Percentiles rank a stretch among this genome's conserved stretches.
These are phyloP conservation scores for Nymphicus hollandicus DNA, from an alignment of 2,113 vertebrate species.

Conservation along the genomic window DNA sequence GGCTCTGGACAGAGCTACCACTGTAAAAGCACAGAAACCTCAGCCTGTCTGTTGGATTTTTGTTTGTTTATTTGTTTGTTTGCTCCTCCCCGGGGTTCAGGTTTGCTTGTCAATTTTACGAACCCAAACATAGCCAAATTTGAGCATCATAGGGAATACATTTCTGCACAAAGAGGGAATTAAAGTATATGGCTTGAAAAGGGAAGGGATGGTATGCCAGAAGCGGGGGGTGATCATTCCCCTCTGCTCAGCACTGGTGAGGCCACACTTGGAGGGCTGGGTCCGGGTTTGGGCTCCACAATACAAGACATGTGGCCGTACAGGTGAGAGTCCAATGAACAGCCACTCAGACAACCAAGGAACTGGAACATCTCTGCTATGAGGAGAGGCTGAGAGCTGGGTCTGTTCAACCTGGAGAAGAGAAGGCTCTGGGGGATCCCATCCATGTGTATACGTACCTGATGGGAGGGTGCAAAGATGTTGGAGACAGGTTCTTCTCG, in stretches of 20 bases:
- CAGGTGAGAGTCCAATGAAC: background rate
- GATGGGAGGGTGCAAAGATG: background rate
- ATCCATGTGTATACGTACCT: background rate
- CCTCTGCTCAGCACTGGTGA: background rate
- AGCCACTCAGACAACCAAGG: too few relatives aligned
- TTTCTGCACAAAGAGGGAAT: background rate
- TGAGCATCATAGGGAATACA: background rate
- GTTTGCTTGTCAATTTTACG: background rate
- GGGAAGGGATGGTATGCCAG: background rate
- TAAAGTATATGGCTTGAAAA: background rate
- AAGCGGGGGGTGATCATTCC: background rate
- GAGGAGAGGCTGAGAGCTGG: background rate
- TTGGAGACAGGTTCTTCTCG: background rate
- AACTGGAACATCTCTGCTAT: background rate
- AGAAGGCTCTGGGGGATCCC: background rate
- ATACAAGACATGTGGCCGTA: fast-evolving
- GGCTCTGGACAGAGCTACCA: background rate
- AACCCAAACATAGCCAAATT: background rate
- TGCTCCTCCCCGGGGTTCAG: background rate
- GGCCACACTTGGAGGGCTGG: background rate
- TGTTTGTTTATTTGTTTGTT: background rate
- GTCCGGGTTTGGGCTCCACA: background rate
- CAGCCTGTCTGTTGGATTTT: background rate
- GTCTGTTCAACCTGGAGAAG: background rate
- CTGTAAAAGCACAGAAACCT: background rate